A percentile compares a stretch with the other conserved stretches of the same genome.
Evolutionary conservation across 2,888 invertebrate species (phyloP).

Genomic region (Drepanosiphum platanoidis): DNA sequence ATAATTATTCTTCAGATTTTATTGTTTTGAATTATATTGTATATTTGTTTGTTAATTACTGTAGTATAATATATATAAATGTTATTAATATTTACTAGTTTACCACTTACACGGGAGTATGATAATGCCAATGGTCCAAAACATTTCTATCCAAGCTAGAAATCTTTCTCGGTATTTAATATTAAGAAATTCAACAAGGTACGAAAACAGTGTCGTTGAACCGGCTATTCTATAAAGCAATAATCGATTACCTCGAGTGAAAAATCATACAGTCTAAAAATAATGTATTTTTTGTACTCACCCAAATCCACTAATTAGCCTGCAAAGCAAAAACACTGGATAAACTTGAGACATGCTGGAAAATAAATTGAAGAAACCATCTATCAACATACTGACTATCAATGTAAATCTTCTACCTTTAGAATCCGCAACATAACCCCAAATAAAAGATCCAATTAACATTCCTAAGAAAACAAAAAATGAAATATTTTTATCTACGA

Average conservation of each 20-base stretch:
- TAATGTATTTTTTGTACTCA: slow-evolving; percentile 67
- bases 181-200: slow-evolving; percentile 83
- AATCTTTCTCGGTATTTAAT: slow-evolving; percentile 82
- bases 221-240: slow-evolving; percentile 37
- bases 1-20: too few relatives aligned
- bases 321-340: slow-evolving; percentile 76
- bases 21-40: too few relatives aligned
- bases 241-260: not conserved
- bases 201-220: slow-evolving; percentile 79
- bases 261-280: not conserved
- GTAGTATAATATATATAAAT: not conserved
- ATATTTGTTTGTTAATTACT: too few relatives aligned
- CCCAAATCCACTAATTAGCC: slow-evolving; percentile 84
- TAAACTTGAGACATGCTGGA: slow-evolving; percentile 82
- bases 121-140: slow-evolving; percentile 84
- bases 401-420: slow-evolving; percentile 80
- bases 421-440: slow-evolving; percentile 85
- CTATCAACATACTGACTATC: slow-evolving; percentile 78
- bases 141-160: slow-evolving; percentile 86
- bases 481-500: too few relatives aligned
- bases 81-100: not conserved
- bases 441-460: slow-evolving; percentile 84
- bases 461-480: slow-evolving; percentile 71
- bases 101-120: slow-evolving; percentile 74
- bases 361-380: slow-evolving; percentile 77